Percentiles rank a stretch among this genome's conserved stretches.
These are phyloP conservation scores for Mustela lutreola DNA, from an alignment of 2,113 vertebrate genomes.

Conservation along the genomic window DNA sequence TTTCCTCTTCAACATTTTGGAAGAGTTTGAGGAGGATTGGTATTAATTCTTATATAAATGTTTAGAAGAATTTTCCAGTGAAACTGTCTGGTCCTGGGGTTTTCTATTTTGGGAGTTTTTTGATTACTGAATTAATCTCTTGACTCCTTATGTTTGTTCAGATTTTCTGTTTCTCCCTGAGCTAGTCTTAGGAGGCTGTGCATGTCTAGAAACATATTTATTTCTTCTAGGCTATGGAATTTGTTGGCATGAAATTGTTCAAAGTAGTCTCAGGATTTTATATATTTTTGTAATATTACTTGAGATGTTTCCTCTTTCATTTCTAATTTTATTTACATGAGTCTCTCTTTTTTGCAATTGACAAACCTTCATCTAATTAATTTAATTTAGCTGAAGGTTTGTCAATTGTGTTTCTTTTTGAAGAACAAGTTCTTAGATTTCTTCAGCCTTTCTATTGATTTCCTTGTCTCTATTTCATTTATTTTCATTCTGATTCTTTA, in stretches of 20 bases:
- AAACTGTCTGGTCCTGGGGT: not conserved
- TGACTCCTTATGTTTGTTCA: not conserved
- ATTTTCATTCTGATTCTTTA: not conserved
- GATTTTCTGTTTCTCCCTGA: not conserved
- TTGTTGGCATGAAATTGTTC: not conserved
- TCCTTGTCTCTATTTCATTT: not conserved
- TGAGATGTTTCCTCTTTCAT: not conserved
- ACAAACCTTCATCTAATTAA: too few relatives aligned
- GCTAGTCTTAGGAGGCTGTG: not conserved
- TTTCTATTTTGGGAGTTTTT: not conserved
- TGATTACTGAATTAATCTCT: not conserved
- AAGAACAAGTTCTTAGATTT: not conserved
- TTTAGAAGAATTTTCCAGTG: not conserved
- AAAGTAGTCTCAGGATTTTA: not conserved
- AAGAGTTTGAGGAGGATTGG: not conserved
- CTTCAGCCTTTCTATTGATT: not conserved
- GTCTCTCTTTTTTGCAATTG: not conserved
- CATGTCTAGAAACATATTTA: not conserved
- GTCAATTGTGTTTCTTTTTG: not conserved
- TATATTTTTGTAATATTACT: not conserved
- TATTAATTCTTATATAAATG: not conserved
- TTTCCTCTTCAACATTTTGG: not conserved
- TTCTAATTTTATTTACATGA: not conserved
- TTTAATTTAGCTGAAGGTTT: not conserved
- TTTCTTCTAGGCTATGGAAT: not conserved